A percentile compares a stretch with the other conserved stretches of the same genome.
Evolutionary conservation across 2,888 invertebrate genomes (phyloP).

Genomic region (Dioctria linearis): DNA sequence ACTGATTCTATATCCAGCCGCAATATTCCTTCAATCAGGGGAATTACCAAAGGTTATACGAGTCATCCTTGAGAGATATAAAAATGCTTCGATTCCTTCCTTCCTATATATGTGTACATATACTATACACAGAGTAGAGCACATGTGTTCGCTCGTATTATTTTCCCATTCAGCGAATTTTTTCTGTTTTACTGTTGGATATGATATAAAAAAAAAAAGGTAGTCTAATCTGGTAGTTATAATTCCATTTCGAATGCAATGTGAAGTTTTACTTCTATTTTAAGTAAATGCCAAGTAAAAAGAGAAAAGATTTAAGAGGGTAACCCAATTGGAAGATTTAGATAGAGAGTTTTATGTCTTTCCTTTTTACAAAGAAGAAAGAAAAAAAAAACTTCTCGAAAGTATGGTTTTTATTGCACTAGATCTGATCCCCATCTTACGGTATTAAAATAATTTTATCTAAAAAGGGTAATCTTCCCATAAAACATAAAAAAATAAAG

Average conservation of each 20-base stretch:
- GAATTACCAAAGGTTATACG: conserved; percentile 44
- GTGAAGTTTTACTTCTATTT: conserved; percentile 17
- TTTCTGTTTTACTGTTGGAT: conserved; percentile 22
- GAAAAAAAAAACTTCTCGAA: not conserved
- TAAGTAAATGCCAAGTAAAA: conserved; percentile 1
- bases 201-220: conserved; percentile 31
- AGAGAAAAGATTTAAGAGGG: conserved; percentile 28
- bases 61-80: conserved; percentile 33
- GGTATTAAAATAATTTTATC: not conserved
- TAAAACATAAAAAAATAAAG: conserved; percentile 13
- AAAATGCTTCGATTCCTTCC: conserved; percentile 26
- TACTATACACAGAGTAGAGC: not conserved
- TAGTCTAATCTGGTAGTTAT: conserved; percentile 47
- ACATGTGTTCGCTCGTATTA: conserved; percentile 41
- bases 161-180: conserved; percentile 34
- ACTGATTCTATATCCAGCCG: conserved; percentile 40
- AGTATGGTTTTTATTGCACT: conserved; percentile 15
- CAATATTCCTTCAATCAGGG: conserved; percentile 48
- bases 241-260: conserved; percentile 44
- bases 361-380: conserved; percentile 3
- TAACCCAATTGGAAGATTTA: conserved; percentile 32
- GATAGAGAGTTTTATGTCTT: conserved; percentile 33
- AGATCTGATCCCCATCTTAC: not conserved
- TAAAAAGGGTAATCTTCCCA: not conserved
- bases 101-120: not conserved